These are phyloP conservation scores for Allacma fusca DNA, from an alignment of 2,888 invertebrate genomes.

Conservation along the genomic window DNA sequence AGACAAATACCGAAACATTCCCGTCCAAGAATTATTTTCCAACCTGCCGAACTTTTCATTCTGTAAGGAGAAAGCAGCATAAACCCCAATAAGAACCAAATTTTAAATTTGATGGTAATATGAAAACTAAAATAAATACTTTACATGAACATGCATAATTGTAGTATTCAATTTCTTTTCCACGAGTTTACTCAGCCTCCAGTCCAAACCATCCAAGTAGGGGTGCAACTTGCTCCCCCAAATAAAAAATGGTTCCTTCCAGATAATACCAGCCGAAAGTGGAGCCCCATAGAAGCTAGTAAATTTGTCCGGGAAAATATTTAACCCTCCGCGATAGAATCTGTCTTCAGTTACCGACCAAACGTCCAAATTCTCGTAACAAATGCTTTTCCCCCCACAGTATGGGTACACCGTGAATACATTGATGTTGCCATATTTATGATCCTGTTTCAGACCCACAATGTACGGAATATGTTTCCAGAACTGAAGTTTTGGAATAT, in stretches of 20 bases:
- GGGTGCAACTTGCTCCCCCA: conserved; percentile 49
- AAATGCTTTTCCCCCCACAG: conserved; percentile 3
- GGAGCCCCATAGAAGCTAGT: conserved; percentile 39
- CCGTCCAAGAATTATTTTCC: conserved; percentile 42
- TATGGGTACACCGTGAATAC: conserved; percentile 51
- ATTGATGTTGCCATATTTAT: conserved; percentile 8
- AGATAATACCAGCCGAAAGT: conserved; percentile 39
- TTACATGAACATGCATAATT: not conserved
- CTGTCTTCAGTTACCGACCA: conserved; percentile 40
- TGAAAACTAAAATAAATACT: not conserved
- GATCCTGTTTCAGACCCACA: conserved; percentile 37
- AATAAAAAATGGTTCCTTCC: conserved; percentile 53
- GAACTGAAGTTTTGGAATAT: conserved; percentile 22
- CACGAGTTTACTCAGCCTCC: conserved; percentile 44
- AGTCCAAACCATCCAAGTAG: conserved; percentile 52
- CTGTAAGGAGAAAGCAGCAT: not conserved
- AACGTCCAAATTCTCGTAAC: conserved; percentile 46
- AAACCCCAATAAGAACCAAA: no score
- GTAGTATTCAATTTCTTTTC: conserved; percentile 46
- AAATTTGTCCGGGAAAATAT: conserved; percentile 31
- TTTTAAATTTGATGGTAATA: not conserved
- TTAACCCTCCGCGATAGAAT: conserved; percentile 38
- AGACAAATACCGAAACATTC: conserved; percentile 40
- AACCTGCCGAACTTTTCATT: conserved; percentile 17
- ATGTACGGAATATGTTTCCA: conserved; percentile 52